Base-by-base conservation (phyloP, 2,113 vertebrate genomes). In the Nipponia nippon region DNA sequence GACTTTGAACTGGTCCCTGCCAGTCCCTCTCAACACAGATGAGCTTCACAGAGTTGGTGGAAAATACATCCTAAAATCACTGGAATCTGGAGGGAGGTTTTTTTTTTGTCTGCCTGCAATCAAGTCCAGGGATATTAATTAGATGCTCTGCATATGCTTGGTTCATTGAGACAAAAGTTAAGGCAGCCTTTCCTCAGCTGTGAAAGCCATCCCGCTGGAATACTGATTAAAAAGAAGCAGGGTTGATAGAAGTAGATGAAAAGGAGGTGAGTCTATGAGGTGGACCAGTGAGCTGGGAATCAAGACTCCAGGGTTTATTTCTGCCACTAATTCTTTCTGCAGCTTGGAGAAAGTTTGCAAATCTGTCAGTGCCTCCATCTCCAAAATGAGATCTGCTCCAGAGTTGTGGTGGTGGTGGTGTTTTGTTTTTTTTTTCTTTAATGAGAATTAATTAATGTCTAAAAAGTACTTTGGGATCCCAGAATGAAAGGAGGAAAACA, bases 401-500 rank as follows among this genome's bases (percentile, higher is more conserved):
- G 47, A 82, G 25, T 11, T 70, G 26, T 55, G 32, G n/a, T 29
- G 32, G 32, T 79, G 50, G 7, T 73, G 56, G 26, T 20, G 9
- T 81, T 27, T 32, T 16, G 44, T 32, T 32, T 20, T 82, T 29
- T 16, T 75, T 59, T 22, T 5, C 10, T 42, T 87, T n/a, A 79
- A 61, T 49, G 40, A 89, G 71, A 92, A 96, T 94, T 93, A 97
- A 96, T 96, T 95, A 71, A 87, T 92, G 36, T 75, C 76, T 89
- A 83, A 86, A 93, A 91, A 96, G 61, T 47, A 44, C 62, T 90
- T 87, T 83, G 77, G 69, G 78, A 88, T 73, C 50, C 13, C 63
- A 83, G 76, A 96, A 95, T 77, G 66, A 96, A 96, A 93, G 76
- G 47, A 95, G 61, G 23, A 91, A 95, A 92, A 92, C 79, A 97